Percentiles rank a stretch among this genome's conserved stretches.
Evolutionary conservation across 2,797 vertebrate species (phyloP).

Genomic region (Neosilurus hyrtlii): DNA sequence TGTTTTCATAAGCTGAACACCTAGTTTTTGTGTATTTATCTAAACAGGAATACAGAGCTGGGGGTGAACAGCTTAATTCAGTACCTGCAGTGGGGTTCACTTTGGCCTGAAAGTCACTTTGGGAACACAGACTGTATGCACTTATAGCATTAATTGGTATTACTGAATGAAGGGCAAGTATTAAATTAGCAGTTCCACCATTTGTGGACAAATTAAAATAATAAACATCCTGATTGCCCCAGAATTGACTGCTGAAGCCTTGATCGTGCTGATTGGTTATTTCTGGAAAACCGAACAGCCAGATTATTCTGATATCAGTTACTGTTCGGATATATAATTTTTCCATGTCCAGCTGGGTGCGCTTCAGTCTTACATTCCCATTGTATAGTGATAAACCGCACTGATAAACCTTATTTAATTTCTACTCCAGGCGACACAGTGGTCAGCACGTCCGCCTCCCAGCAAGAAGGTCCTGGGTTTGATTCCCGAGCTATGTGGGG

Average conservation of each 20-base stretch:
- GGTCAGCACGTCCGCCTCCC: too few relatives aligned
- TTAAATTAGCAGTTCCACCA: background rate
- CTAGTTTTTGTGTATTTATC: background rate
- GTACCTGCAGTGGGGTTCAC: background rate
- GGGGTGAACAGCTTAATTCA: background rate
- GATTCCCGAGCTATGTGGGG: too few relatives aligned
- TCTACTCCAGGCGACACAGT: too few relatives aligned
- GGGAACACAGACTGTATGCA: background rate
- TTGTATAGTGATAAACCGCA: background rate
- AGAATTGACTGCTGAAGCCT: background rate
- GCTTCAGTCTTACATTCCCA: background rate
- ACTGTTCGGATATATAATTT: background rate
- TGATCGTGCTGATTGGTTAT: background rate
- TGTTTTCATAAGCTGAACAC: too few relatives aligned
- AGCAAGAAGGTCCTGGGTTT: too few relatives aligned
- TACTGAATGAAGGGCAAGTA: background rate
- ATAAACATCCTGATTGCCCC: background rate
- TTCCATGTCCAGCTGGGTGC: background rate
- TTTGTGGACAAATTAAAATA: background rate
- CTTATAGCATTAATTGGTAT: background rate
- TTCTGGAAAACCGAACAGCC: background rate
- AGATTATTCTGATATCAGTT: background rate
- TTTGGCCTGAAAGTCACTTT: background rate
- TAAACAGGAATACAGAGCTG: background rate
- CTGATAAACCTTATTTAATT: background rate